These are phyloP conservation scores for Dromococcyx pavoninus DNA, from an alignment of 2,797 vertebrate species.

Conservation along the genomic window DNA sequence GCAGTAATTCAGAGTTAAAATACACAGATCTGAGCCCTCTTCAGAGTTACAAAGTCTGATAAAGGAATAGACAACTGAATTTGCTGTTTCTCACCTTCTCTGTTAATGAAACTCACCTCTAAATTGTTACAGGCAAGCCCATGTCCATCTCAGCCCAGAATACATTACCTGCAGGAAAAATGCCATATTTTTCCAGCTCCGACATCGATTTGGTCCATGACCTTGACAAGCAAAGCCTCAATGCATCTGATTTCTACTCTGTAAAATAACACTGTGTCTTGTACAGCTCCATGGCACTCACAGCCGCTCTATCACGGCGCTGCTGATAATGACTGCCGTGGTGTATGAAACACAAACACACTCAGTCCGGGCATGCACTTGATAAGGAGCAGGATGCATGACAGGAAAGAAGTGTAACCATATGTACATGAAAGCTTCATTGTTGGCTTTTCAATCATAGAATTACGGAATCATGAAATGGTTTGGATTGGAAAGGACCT, in stretches of 20 bases:
- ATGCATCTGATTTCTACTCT: neutral
- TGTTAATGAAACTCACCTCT: neutral
- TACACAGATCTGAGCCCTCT: neutral
- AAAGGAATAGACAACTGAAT: neutral
- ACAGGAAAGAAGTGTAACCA: neutral
- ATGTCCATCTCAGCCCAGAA: neutral
- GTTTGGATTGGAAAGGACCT: no score
- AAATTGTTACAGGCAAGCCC: neutral
- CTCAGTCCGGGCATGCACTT: neutral
- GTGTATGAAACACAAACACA: neutral
- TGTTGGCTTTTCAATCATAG: neutral
- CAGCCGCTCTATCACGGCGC: neutral
- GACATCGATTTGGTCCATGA: neutral
- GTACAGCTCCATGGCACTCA: neutral
- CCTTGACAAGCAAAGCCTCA: constrained; percentile 43
- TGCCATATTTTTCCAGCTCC: neutral
- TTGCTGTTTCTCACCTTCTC: neutral
- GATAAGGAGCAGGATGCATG: neutral
- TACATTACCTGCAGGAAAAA: neutral
- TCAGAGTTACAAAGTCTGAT: neutral
- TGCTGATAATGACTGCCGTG: constrained; percentile 34
- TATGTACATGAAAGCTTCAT: neutral
- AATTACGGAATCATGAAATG: no score
- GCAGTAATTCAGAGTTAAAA: neutral
- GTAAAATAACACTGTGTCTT: constrained; percentile 17